Conservation (phyloP, 2,888 invertebrate species). For the Dorcus parallelipipedus region DNA sequence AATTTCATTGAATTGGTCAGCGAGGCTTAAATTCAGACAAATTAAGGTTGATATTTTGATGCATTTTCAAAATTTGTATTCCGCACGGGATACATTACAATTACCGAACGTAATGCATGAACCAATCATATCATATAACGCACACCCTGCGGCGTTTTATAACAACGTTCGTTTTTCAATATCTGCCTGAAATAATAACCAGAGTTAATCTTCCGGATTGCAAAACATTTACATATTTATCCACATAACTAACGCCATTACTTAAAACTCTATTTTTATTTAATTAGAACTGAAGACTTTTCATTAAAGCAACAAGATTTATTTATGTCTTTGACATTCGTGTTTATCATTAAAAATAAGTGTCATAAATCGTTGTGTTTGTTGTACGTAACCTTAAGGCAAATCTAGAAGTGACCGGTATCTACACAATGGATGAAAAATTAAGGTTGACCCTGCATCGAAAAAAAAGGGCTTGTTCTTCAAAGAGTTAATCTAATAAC, state of each 20-base stretch:
- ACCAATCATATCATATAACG: slow-evolving; percentile 27
- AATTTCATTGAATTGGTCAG: too few relatives aligned
- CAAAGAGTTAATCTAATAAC: slow-evolving; percentile 40
- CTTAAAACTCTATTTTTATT: too few relatives aligned
- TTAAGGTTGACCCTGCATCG: slow-evolving; percentile 39
- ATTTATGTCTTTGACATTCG: too few relatives aligned
- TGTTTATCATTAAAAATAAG: slow-evolving; percentile 37
- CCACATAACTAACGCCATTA: too few relatives aligned
- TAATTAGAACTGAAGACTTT: too few relatives aligned
- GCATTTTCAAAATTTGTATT: not conserved
- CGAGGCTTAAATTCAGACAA: too few relatives aligned
- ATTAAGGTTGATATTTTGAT: not conserved
- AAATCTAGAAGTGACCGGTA: slow-evolving; percentile 35
- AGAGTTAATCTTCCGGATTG: not conserved
- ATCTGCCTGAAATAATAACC: slow-evolving; percentile 10
- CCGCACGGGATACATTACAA: not conserved
- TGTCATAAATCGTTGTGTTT: slow-evolving; percentile 35
- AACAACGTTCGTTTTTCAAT: slow-evolving; percentile 27
- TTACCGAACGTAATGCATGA: not conserved
- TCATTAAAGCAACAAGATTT: too few relatives aligned
- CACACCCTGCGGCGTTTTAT: slow-evolving; percentile 32
- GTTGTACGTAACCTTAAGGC: slow-evolving; percentile 30
- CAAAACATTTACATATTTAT: too few relatives aligned
- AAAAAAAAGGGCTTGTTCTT: slow-evolving; percentile 38
- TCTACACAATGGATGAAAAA: slow-evolving; percentile 43